phyloP scores from a whole-genome alignment of 2,888 invertebrate species.

The Mythimna loreyi region DNA sequence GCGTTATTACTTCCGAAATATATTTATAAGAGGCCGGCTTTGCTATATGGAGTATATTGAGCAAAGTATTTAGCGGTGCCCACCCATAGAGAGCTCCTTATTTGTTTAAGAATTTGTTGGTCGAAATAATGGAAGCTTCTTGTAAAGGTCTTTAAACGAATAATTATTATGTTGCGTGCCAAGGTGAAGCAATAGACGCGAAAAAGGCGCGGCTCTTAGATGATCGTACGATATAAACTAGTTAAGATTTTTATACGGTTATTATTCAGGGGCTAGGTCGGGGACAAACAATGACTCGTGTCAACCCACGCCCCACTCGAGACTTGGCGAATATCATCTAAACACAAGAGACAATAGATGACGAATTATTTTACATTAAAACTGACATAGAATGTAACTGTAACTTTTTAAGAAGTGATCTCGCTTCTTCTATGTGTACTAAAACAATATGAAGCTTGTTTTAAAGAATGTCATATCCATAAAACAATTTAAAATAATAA shows the following conservation, averaged over 20 bases:
- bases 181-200: conserved; percentile 28
- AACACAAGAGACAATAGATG: conserved; percentile 47
- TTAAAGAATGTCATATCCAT: not conserved
- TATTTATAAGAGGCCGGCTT: conserved; percentile 19
- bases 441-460: not conserved
- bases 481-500: too few species aligned
- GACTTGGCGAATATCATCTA: conserved; percentile 48
- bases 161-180: conserved; percentile 38
- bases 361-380: conserved; percentile 26
- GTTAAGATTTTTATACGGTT: conserved; percentile 73
- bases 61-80: conserved; percentile 5
- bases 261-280: conserved; percentile 71
- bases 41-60: not conserved
- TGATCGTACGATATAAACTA: conserved; percentile 74
- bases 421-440: not conserved
- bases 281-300: conserved; percentile 65
- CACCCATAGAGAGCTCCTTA: not conserved
- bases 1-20: conserved; percentile 31
- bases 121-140: not conserved
- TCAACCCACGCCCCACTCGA: conserved; percentile 56
- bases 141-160: conserved; percentile 11
- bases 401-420: not conserved
- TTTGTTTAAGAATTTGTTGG: not conserved
- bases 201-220: conserved; percentile 58
- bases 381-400: conserved; percentile 13